A percentile compares a stretch with the other conserved stretches of the same genome.
Evolutionary conservation across 2,888 invertebrate genomes (phyloP).

Genomic region (Achlya flavicornis): DNA sequence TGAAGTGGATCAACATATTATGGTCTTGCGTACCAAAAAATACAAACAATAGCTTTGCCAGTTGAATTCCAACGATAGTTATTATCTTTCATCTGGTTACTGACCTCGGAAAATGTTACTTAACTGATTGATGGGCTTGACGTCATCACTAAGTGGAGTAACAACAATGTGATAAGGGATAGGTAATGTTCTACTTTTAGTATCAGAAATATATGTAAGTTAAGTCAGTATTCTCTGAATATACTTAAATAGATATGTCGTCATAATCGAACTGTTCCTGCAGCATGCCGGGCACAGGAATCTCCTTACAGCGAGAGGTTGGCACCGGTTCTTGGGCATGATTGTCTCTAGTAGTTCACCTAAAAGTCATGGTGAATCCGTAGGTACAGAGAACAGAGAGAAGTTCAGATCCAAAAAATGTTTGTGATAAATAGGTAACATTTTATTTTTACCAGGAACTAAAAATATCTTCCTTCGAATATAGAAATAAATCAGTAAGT

Average conservation of each 20-base stretch:
- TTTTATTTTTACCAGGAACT: too few species aligned
- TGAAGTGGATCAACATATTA: not conserved
- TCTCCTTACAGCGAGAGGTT: too few species aligned
- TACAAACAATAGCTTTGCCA: not conserved
- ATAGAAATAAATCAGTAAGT: too few species aligned
- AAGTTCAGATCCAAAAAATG: too few species aligned
- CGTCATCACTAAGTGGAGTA: not conserved
- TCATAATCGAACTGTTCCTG: not conserved
- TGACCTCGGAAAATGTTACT: conserved; percentile 2
- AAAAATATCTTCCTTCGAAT: too few species aligned
- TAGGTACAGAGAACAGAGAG: too few species aligned
- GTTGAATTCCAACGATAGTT: not conserved
- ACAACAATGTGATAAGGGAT: not conserved
- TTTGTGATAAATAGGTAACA: too few species aligned
- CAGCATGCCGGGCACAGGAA: too few species aligned
- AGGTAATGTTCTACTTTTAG: not conserved
- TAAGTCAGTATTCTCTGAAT: too few species aligned
- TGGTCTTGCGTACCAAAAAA: not conserved
- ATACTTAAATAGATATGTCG: not conserved
- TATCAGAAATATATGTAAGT: not conserved
- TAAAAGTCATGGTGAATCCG: too few species aligned
- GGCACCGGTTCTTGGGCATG: too few species aligned
- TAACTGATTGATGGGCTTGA: not conserved
- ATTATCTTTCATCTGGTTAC: not conserved
- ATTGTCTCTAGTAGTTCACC: too few species aligned